Conservation (phyloP, 2,113 vertebrate species). For the Petromus typicus region DNA sequence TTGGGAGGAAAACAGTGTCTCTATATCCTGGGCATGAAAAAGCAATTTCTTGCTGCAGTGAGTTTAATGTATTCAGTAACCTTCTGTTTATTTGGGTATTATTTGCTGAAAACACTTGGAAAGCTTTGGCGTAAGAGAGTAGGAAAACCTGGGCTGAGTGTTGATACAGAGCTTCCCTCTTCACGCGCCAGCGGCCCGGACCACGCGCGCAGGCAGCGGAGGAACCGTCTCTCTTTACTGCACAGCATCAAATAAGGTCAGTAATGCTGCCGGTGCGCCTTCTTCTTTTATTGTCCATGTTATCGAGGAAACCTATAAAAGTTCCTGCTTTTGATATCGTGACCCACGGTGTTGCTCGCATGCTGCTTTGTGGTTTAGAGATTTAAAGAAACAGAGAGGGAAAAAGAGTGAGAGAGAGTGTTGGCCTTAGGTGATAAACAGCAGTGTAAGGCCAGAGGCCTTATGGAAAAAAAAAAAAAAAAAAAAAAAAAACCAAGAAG, state of each 20-base stretch:
- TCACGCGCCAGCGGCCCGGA: not conserved
- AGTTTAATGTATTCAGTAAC: slow-evolving; percentile 58
- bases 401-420: slow-evolving; percentile 73
- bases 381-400: slow-evolving; percentile 80
- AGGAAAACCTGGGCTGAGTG: slow-evolving; percentile 38
- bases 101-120: slow-evolving; percentile 65
- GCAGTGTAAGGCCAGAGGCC: slow-evolving; percentile 79
- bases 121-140: not conserved
- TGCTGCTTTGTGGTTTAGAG: slow-evolving; percentile 80
- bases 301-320: slow-evolving; percentile 80
- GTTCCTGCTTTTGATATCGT: slow-evolving; percentile 82
- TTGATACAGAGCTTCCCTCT: not conserved
- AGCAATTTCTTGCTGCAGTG: slow-evolving; percentile 59
- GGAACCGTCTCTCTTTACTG: slow-evolving; percentile 59
- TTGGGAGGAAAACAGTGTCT: not conserved
- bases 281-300: slow-evolving; percentile 64
- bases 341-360: slow-evolving; percentile 77
- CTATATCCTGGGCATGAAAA: not conserved
- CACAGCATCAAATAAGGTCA: slow-evolving; percentile 81
- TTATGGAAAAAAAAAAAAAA: not conserved
- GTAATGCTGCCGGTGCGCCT: slow-evolving; percentile 56
- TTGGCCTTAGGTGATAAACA: slow-evolving; percentile 86
- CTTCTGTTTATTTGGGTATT: slow-evolving; percentile 53
- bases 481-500: too few species aligned
- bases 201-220: not conserved